These are phyloP conservation scores for Acanthurus lineatus DNA, from an alignment of 2,797 vertebrate species.

Conservation along the genomic window DNA sequence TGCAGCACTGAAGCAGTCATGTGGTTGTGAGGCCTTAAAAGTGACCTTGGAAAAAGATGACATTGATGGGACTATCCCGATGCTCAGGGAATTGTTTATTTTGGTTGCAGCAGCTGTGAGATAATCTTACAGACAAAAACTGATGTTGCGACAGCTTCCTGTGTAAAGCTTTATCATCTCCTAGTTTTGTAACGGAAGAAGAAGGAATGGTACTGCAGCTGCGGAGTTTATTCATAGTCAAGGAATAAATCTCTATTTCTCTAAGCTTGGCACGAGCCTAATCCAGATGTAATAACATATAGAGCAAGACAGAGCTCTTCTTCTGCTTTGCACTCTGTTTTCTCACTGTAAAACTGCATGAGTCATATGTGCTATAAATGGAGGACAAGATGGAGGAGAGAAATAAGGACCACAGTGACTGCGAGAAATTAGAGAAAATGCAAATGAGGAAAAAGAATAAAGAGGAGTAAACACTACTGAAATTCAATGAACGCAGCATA, in stretches of 20 bases:
- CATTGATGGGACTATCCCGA: slow-evolving; percentile 62
- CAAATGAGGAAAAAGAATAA: slow-evolving; percentile 35
- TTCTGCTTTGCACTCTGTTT: slow-evolving; percentile 27
- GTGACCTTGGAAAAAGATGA: slow-evolving; percentile 85
- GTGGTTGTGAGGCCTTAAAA: slow-evolving; percentile 65
- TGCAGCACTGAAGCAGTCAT: slow-evolving; percentile 46
- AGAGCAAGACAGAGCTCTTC: slow-evolving; percentile 2
- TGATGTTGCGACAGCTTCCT: slow-evolving; percentile 53
- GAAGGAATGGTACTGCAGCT: slow-evolving; percentile 23
- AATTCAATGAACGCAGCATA: slow-evolving; percentile 33
- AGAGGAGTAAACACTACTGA: slow-evolving; percentile 24
- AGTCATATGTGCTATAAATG: slow-evolving; percentile 78
- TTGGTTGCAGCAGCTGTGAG: slow-evolving; percentile 62
- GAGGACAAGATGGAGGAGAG: slow-evolving; percentile 79
- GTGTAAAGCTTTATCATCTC: slow-evolving; percentile 46
- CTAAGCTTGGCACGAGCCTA: slow-evolving; percentile 15
- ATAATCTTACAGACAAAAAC: slow-evolving; percentile 42
- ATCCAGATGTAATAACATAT: slow-evolving; percentile 26
- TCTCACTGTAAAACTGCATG: slow-evolving; percentile 70
- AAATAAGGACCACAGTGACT: slow-evolving; percentile 44
- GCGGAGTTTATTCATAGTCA: slow-evolving; percentile 36
- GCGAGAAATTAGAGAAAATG: slow-evolving; percentile 40
- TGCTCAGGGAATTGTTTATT: slow-evolving; percentile 60
- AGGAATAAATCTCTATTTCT: slow-evolving; percentile 29
- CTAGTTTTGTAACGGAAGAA: slow-evolving; percentile 42